phyloP scores from a whole-genome alignment of 2,888 invertebrate genomes.

The Xylota segnis region DNA sequence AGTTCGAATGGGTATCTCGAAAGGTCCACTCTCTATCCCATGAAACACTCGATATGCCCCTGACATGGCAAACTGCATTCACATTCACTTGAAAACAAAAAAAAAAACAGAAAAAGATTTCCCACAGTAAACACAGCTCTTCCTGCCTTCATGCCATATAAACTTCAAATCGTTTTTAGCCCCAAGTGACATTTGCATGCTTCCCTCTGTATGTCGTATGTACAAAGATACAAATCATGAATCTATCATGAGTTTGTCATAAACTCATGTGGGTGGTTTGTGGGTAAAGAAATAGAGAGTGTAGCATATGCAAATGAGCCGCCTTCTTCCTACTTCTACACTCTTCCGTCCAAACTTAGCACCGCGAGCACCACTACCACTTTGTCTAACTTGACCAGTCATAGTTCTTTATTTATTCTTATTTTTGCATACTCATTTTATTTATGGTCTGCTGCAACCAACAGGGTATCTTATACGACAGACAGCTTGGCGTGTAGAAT shows the following conservation, averaged over 20 bases:
- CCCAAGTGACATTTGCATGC: slow-evolving; percentile 6
- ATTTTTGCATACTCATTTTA: slow-evolving; percentile 72
- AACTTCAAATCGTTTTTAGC: slow-evolving; percentile 1
- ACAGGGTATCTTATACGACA: slow-evolving; percentile 69
- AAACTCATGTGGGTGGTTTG: slow-evolving; percentile 44
- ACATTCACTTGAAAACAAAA: background rate
- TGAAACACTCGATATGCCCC: background rate
- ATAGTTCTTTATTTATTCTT: slow-evolving; percentile 59
- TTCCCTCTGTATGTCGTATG: background rate
- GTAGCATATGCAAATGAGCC: slow-evolving; percentile 62
- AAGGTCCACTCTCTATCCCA: no score
- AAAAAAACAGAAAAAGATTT: background rate
- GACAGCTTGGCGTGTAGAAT: slow-evolving; percentile 71
- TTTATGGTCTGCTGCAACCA: slow-evolving; percentile 66
- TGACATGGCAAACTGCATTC: background rate
- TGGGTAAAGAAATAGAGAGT: slow-evolving; percentile 55
- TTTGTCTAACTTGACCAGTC: slow-evolving; percentile 43
- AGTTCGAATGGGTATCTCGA: no score
- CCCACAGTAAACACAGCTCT: background rate
- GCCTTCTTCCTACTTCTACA: slow-evolving; percentile 50
- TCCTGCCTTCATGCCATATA: background rate
- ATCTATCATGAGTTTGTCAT: slow-evolving; percentile 58
- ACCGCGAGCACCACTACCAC: slow-evolving; percentile 12
- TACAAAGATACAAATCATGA: slow-evolving; percentile 35
- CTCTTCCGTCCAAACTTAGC: slow-evolving; percentile 57